Base-by-base conservation (phyloP, 1,140 invertebrate genomes). In the Drosophila tsacasi region DNA sequence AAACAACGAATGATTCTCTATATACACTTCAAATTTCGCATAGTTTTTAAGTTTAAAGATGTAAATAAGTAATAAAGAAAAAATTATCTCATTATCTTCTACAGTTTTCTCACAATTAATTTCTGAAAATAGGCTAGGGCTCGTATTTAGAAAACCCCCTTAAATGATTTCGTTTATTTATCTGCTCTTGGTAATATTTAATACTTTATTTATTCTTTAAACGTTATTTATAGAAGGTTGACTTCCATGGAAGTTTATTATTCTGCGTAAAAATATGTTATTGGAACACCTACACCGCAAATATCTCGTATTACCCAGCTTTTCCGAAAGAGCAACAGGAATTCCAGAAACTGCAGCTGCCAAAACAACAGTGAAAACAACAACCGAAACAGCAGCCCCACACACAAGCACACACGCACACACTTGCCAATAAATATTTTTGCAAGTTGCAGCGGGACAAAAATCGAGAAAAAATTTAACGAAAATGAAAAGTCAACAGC, bases 401-500 rank as follows among this genome's bases (percentile, higher is more conserved):
- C 19, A 17, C 19, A 44, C 25, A 32, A 37, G 13, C 35, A 39
- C 35, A 61, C 25, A 52, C 67, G 25, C 47, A 35, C 40, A 58
- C 73, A 57, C 64, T 49, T 27, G 75, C 65, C 82, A 83, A 86
- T 79, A 86, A 83, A 86, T 79, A 72, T 81, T 81, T 76, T 81
- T 72, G 76, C 68, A 73, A 55, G 27, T 71, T 76, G 66, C 57
- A 60, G 60, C 66, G 25, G 52, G 72, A 83, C 57, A 65, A 68
- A 66, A 64, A 79, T 47, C 55, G 42, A 42, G 40, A 44, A 73
- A 79, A 81, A 61, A 69, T 57, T 47, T 64, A 47, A 75, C 69
- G 74, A 90, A 81, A 90, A 90, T 63, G 64, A 89, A 81, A 90
- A 89, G 82, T 49, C 77, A 83, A 62, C 75, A 82, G 62, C 35